phyloP scores from a whole-genome alignment of 1,140 invertebrate species.

The Heliothis subflexa region DNA sequence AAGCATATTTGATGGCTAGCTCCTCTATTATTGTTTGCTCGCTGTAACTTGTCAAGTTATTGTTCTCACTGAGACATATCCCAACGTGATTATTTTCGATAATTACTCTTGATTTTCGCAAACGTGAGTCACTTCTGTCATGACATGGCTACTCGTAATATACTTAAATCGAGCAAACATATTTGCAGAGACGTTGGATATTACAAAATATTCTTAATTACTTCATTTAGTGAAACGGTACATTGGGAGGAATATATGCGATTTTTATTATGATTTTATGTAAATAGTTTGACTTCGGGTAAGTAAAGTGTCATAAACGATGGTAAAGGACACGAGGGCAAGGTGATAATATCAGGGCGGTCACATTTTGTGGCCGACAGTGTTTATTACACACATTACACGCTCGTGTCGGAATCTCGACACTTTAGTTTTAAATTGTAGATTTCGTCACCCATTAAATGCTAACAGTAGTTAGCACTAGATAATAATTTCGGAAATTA shows the following conservation, averaged over 20 bases:
- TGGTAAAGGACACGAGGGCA: slow-evolving; percentile 19
- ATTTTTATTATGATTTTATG: not conserved
- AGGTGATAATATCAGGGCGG: slow-evolving; percentile 61
- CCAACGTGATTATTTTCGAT: no score
- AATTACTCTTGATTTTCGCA: not conserved
- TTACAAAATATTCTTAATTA: not conserved
- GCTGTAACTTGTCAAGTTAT: slow-evolving; percentile 30
- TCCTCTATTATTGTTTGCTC: slow-evolving; percentile 49
- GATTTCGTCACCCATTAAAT: slow-evolving; percentile 56
- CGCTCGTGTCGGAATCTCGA: slow-evolving; percentile 65
- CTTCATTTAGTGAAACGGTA: not conserved
- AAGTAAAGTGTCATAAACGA: slow-evolving; percentile 45
- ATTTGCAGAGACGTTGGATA: not conserved
- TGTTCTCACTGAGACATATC: not conserved
- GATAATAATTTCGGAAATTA: no score
- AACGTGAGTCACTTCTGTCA: not conserved
- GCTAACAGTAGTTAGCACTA: not conserved
- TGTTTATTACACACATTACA: slow-evolving; percentile 65
- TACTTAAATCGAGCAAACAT: not conserved
- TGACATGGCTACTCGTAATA: not conserved
- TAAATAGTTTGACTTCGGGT: slow-evolving; percentile 1
- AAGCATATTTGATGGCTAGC: slow-evolving; percentile 67
- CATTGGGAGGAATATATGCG: not conserved
- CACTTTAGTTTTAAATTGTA: slow-evolving; percentile 63
- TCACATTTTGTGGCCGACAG: slow-evolving; percentile 59